Evolutionary conservation across 2,797 vertebrate genomes (phyloP).

Genomic region (Myotis daubentonii): DNA sequence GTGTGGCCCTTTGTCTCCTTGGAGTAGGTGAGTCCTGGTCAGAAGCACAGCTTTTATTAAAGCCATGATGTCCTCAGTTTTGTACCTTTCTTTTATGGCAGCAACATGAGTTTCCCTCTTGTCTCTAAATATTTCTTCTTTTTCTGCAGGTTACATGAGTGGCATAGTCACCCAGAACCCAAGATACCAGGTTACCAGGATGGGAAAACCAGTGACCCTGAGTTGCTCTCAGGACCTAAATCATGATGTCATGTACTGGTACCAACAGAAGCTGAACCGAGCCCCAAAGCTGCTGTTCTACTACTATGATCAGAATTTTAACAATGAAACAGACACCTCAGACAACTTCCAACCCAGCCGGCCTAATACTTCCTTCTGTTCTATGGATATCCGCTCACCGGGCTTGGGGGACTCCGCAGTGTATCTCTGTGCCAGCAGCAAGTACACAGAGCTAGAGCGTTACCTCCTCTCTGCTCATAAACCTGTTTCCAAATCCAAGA

Average conservation of each 20-base stretch:
- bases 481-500: neutral
- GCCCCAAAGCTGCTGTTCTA: conserved; percentile 51
- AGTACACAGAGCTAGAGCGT: neutral
- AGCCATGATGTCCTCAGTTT: neutral
- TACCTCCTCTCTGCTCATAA: conserved; percentile 9
- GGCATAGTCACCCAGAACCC: conserved; percentile 38
- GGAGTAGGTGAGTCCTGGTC: conserved; percentile 21
- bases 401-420: neutral
- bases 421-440: conserved; percentile 59
- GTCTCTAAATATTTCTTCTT: neutral
- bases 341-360: conserved; percentile 3
- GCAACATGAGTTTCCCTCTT: neutral
- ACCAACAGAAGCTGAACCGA: conserved; percentile 50
- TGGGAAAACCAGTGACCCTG: conserved; percentile 5
- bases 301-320: neutral
- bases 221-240: conserved; percentile 53
- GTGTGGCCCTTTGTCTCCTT: conserved; percentile 32
- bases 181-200: neutral
- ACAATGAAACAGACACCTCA: neutral
- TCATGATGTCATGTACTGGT: neutral
- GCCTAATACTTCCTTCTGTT: neutral
- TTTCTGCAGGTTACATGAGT: neutral
- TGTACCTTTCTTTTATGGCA: neutral
- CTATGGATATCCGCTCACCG: neutral
- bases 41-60: neutral